Percentiles rank a stretch among this genome's conserved stretches.
Conservation (phyloP, 2,113 vertebrate genomes). For the Cathartes aura region DNA sequence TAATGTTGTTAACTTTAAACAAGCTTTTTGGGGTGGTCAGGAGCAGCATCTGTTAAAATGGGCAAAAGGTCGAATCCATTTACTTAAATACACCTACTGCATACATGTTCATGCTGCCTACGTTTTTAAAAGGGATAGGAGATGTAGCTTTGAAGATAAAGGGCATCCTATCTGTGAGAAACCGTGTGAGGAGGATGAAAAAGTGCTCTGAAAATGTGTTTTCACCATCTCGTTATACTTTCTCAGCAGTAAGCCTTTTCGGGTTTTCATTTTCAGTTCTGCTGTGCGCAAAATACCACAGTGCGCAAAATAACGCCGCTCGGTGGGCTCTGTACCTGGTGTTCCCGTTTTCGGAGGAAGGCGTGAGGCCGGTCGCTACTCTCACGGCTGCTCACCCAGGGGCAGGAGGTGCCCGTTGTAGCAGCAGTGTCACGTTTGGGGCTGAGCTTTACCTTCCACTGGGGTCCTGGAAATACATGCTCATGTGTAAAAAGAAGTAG, state of each 20-base stretch:
- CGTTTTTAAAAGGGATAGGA: not conserved
- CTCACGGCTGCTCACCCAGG: not conserved
- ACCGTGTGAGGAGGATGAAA: not conserved
- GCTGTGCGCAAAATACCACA: fast-evolving
- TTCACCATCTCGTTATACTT: not conserved
- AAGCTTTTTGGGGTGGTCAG: conserved; percentile 78
- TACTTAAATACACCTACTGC: conserved; percentile 59
- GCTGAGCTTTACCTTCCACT: fast-evolving
- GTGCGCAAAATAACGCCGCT: fast-evolving
- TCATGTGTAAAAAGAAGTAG: not conserved
- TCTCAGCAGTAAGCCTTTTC: not conserved
- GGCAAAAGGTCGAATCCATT: conserved; percentile 82
- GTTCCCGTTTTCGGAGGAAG: not conserved
- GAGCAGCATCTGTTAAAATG: conserved; percentile 77
- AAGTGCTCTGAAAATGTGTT: not conserved
- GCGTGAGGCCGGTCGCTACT: not conserved
- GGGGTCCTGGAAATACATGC: fast-evolving
- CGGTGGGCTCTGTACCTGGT: not conserved
- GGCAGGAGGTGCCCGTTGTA: not conserved
- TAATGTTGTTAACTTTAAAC: conserved; percentile 84
- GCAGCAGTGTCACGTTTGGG: not conserved
- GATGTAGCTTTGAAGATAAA: not conserved
- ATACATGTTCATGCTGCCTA: not conserved
- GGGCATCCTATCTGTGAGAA: not conserved
- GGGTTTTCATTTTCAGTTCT: not conserved